Percentiles rank a stretch among this genome's conserved stretches.
phyloP scores from a whole-genome alignment of 2,888 invertebrate genomes.

The Chelonus formosanus region DNA sequence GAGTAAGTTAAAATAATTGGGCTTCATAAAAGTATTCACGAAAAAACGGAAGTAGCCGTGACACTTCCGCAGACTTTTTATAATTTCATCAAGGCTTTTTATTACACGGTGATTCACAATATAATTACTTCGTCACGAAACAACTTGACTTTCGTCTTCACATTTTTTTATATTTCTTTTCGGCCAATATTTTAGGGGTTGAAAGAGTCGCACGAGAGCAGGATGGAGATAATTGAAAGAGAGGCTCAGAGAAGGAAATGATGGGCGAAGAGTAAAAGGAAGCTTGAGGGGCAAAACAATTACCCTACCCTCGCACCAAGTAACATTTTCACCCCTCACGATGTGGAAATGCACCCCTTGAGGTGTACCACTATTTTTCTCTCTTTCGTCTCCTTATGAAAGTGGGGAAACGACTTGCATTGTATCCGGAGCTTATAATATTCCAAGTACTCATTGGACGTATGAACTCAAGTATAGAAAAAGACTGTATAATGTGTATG shows the following conservation, averaged over 20 bases:
- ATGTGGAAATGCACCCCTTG: constrained; percentile 51
- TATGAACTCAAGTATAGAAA: background rate
- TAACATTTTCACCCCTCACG: constrained; percentile 52
- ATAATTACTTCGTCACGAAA: constrained; percentile 43
- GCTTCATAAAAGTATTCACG: background rate
- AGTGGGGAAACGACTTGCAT: constrained; percentile 24
- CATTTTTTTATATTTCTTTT: constrained; percentile 4
- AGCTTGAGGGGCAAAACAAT: constrained; percentile 57
- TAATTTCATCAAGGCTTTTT: constrained; percentile 22
- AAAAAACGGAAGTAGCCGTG: constrained; percentile 17
- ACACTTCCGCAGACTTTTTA: constrained; percentile 13
- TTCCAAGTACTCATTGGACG: constrained; percentile 18
- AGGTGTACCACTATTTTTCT: constrained; percentile 43
- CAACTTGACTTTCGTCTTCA: constrained; percentile 19
- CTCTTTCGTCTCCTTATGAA: background rate
- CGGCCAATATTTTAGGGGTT: background rate
- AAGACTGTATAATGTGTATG: constrained; percentile 6
- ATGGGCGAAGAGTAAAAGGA: constrained; percentile 37
- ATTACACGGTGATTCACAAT: constrained; percentile 41
- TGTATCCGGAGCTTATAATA: constrained; percentile 12
- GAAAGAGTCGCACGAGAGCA: constrained; percentile 18
- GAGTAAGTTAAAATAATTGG: constrained; percentile 1
- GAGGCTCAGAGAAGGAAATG: constrained; percentile 15
- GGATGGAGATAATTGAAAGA: constrained; percentile 14
- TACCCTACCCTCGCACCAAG: constrained; percentile 51